These are phyloP conservation scores for Hippocampus zosterae DNA, from an alignment of 2,113 vertebrate species.

Conservation along the genomic window DNA sequence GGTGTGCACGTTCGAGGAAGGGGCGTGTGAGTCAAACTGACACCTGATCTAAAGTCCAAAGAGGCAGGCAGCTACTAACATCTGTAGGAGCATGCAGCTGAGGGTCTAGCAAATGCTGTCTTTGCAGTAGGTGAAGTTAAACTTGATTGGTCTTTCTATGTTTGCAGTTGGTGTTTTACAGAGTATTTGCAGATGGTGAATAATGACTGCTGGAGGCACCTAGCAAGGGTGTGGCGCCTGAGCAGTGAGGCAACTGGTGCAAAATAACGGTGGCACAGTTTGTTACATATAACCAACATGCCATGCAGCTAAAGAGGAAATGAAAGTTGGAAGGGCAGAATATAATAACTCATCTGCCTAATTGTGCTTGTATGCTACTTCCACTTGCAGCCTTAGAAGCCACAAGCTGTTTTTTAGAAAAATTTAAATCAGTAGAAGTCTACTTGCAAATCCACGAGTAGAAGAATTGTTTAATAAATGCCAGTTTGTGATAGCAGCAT, in stretches of 20 bases:
- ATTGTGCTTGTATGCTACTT: neutral
- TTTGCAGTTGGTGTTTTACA: constrained; percentile 25
- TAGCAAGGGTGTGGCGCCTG: constrained; percentile 38
- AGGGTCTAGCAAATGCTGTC: neutral
- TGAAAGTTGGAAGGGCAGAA: constrained; percentile 37
- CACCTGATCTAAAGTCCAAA: constrained; percentile 22
- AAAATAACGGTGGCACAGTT: constrained; percentile 11
- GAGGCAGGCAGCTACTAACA: neutral
- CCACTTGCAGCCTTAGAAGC: constrained; percentile 1
- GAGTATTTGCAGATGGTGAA: constrained; percentile 29
- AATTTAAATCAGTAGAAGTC: neutral
- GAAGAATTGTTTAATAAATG: neutral
- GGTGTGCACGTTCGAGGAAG: constrained; percentile 9
- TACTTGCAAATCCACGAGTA: neutral
- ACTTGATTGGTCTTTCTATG: constrained; percentile 20
- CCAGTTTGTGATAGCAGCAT: neutral
- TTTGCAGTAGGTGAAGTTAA: constrained; percentile 34
- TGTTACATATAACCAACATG: constrained; percentile 4
- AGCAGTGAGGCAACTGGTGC: constrained; percentile 9
- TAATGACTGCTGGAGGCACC: constrained; percentile 13
- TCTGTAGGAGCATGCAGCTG: constrained; percentile 16
- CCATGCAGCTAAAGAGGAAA: constrained; percentile 50
- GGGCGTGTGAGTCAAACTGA: constrained; percentile 24
- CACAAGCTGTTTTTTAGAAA: neutral
- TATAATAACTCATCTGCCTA: neutral